phyloP scores from a whole-genome alignment of 2,113 vertebrate genomes.

The Catagonus wagneri region DNA sequence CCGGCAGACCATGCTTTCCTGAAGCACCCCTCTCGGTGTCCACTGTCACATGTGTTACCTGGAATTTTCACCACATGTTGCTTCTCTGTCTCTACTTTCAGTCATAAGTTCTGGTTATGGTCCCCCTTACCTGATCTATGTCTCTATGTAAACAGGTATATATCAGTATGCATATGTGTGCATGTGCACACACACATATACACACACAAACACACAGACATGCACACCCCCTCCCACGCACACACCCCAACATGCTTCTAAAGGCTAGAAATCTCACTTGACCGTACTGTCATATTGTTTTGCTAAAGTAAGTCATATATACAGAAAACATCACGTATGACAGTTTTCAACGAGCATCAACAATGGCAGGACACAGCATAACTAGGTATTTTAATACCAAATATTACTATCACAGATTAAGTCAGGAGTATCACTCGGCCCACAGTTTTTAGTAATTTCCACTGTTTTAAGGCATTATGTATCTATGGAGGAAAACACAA shows the following conservation, averaged over 20 bases:
- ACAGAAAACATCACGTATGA: background rate
- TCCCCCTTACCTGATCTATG: background rate
- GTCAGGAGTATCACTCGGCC: background rate
- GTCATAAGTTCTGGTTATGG: background rate
- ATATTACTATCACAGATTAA: background rate
- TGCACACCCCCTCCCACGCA: rapidly evolving
- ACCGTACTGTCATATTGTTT: background rate
- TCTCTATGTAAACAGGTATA: background rate
- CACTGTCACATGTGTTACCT: background rate
- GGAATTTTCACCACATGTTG: background rate
- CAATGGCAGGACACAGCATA: background rate
- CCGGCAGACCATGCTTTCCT: background rate
- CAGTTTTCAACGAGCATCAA: background rate
- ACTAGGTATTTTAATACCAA: background rate
- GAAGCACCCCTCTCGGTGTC: background rate
- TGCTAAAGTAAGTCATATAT: background rate
- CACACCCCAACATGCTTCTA: rapidly evolving
- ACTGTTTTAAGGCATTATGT: background rate
- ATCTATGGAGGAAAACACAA: constrained; percentile 1
- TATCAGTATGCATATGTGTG: rapidly evolving
- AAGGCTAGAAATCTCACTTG: background rate
- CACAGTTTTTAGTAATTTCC: background rate
- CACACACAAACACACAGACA: rapidly evolving
- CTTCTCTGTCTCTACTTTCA: background rate
- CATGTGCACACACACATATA: rapidly evolving